Percentiles rank a stretch among this genome's conserved stretches.
phyloP scores from a whole-genome alignment of 1,140 invertebrate species.

The Atta cephalotes region DNA sequence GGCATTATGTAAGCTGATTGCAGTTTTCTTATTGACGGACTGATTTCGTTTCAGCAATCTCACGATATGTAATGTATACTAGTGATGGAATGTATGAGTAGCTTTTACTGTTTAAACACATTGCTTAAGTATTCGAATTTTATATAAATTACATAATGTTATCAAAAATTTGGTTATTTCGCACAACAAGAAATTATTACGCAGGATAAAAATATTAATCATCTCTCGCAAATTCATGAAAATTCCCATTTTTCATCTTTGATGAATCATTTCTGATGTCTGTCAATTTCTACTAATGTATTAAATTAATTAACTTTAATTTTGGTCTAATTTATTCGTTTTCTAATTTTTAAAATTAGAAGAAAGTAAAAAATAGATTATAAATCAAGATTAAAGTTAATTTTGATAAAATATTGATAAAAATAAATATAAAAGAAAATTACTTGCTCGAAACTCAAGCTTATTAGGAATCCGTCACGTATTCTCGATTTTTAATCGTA shows the following conservation, averaged over 20 bases:
- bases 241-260: background rate
- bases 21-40: background rate
- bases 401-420: too few relatives aligned
- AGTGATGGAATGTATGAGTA: background rate
- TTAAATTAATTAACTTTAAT: too few relatives aligned
- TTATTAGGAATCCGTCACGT: background rate
- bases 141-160: conserved; percentile 11
- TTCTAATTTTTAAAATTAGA: too few relatives aligned
- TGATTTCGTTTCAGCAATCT: conserved; percentile 3
- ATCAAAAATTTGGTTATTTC: background rate
- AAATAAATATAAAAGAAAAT: background rate
- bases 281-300: background rate
- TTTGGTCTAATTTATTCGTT: too few relatives aligned
- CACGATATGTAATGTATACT: background rate
- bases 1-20: conserved; percentile 13
- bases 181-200: background rate
- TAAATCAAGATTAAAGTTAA: too few relatives aligned
- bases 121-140: background rate
- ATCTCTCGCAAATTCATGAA: background rate
- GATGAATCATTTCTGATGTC: background rate
- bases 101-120: background rate
- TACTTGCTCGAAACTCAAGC: background rate
- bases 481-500: background rate
- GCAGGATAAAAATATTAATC: background rate
- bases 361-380: too few relatives aligned